Percentiles rank a stretch among this genome's conserved stretches.
Conservation (phyloP, 2,113 vertebrate species). For the Pelecanoides urinatrix region DNA sequence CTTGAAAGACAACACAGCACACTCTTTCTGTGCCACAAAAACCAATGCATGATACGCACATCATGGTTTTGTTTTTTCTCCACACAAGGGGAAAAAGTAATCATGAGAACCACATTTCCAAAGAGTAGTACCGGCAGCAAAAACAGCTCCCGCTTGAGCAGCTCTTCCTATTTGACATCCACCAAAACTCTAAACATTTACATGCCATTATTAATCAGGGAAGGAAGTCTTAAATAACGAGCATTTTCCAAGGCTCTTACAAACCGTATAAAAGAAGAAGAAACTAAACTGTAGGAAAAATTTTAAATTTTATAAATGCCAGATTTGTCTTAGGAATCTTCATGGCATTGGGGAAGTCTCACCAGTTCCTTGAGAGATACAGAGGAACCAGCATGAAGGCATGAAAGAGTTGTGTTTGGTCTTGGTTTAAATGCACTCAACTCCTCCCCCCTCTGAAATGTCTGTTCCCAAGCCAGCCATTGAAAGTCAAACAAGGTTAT, state of each 20-base stretch:
- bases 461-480: background rate
- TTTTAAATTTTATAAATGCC: background rate
- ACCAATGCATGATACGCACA: fast-evolving
- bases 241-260: background rate
- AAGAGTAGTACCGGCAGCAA: background rate
- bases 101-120: background rate
- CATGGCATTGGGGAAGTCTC: background rate
- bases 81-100: background rate
- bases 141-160: background rate
- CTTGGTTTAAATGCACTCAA: background rate
- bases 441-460: background rate
- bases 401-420: background rate
- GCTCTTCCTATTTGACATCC: background rate
- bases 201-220: background rate
- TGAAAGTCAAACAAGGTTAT: background rate
- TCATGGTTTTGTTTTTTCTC: background rate
- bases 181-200: background rate
- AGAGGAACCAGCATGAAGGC: background rate
- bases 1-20: background rate
- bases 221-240: background rate
- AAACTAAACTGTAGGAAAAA: background rate
- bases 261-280: background rate
- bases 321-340: background rate
- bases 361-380: background rate
- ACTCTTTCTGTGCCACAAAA: background rate